A percentile compares a stretch with the other conserved stretches of the same genome.
These are phyloP conservation scores for Tragelaphus scriptus DNA, from an alignment of 2,113 vertebrate species.

Conservation along the genomic window DNA sequence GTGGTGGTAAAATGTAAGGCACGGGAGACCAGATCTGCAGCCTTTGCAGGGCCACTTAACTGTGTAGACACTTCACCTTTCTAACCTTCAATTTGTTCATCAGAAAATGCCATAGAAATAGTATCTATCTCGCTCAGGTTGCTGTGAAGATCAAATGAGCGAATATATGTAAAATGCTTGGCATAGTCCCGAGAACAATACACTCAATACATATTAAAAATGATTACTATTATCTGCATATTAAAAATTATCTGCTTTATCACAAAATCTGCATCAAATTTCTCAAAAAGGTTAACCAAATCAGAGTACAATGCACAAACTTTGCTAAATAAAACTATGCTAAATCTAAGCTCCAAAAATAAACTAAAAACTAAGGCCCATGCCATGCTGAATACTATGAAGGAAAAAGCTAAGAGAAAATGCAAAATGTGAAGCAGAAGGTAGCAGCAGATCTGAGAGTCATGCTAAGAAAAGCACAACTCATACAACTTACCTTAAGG, in stretches of 20 bases:
- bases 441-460: not conserved
- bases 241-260: not conserved
- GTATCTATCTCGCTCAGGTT: not conserved
- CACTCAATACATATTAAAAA: not conserved
- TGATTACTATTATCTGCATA: not conserved
- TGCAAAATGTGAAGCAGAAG: not conserved
- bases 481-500: not conserved
- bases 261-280: conserved; percentile 21
- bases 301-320: not conserved
- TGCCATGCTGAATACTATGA: not conserved
- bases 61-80: not conserved
- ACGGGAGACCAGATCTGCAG: not conserved
- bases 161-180: not conserved
- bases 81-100: not conserved
- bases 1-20: not conserved
- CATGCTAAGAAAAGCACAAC: not conserved
- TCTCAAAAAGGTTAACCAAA: not conserved
- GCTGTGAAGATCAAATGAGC: not conserved
- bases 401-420: not conserved
- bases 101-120: not conserved
- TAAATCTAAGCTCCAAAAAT: not conserved
- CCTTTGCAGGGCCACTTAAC: not conserved
- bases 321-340: not conserved
- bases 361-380: not conserved
- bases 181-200: not conserved